These are phyloP conservation scores for Brachymystax lenok DNA, from an alignment of 2,797 vertebrate genomes.

Conservation along the genomic window DNA sequence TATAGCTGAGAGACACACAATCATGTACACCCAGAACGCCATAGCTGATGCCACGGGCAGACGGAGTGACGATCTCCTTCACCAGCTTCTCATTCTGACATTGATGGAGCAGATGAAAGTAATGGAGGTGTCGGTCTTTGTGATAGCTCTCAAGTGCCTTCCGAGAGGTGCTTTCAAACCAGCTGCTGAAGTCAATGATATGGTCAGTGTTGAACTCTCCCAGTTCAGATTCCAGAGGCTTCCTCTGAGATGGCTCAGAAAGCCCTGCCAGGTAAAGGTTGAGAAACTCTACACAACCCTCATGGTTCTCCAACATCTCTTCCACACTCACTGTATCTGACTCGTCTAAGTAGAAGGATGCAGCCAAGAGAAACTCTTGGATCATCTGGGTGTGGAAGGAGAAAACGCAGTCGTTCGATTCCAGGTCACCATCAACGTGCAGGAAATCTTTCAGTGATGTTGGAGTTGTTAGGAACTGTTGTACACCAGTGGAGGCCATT, in stretches of 20 bases:
- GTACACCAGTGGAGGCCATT: constrained; percentile 51
- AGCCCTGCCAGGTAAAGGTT: constrained; percentile 72
- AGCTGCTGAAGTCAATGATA: constrained; percentile 54
- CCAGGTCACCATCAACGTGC: constrained; percentile 29
- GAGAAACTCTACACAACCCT: constrained; percentile 42
- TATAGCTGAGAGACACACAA: constrained; percentile 61
- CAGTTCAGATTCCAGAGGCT: constrained; percentile 55
- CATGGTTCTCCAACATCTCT: constrained; percentile 44
- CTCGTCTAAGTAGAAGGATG: constrained; percentile 61
- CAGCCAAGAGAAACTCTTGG: constrained; percentile 72
- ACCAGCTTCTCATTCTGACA: constrained; percentile 64
- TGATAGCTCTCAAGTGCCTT: constrained; percentile 14
- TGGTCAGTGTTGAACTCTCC: constrained; percentile 49
- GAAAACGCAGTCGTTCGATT: constrained; percentile 39
- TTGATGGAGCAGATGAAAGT: constrained; percentile 71
- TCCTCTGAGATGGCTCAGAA: constrained; percentile 58
- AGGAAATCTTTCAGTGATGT: constrained; percentile 53
- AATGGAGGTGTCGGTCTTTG: constrained; percentile 46
- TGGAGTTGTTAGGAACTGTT: constrained; percentile 26
- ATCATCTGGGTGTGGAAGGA: constrained; percentile 69
- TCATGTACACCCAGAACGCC: constrained; percentile 50
- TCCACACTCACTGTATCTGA: constrained; percentile 10
- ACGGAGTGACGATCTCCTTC: constrained; percentile 45
- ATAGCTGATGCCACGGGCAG: constrained; percentile 46
- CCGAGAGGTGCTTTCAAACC: constrained; percentile 57